Evolutionary conservation across 1,140 invertebrate species (phyloP).

Genomic region (Zelostemma sp.): DNA sequence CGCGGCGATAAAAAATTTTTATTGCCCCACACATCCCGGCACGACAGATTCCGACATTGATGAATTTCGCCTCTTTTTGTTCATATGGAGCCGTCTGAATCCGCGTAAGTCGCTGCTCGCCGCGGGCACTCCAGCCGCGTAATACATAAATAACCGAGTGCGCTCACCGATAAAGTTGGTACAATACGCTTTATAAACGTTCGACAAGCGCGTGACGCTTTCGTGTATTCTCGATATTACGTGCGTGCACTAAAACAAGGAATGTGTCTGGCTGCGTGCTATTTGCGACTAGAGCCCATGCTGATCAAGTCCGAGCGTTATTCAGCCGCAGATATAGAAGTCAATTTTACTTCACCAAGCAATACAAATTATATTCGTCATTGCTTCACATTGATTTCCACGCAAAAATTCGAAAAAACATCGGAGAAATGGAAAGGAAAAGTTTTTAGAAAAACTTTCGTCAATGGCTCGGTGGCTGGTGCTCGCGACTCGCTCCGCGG

Average conservation of each 20-base stretch:
- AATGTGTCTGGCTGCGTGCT: conserved; percentile 12
- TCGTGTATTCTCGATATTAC: conserved; percentile 3
- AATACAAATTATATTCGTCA: too few relatives aligned
- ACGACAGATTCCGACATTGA: not conserved
- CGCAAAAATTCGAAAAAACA: too few relatives aligned
- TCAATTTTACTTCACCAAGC: too few relatives aligned
- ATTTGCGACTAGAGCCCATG: conserved; percentile 15
- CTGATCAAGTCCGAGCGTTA: conserved; percentile 8
- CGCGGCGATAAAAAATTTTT: not conserved
- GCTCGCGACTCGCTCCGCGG: too few relatives aligned
- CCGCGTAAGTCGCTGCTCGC: not conserved
- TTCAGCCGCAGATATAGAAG: too few relatives aligned
- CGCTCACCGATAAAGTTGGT: conserved; percentile 10
- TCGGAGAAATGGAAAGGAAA: too few relatives aligned
- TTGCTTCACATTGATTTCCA: too few relatives aligned
- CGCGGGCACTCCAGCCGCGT: conserved; percentile 21
- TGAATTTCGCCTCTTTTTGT: not conserved
- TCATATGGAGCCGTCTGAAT: not conserved
- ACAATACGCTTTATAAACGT: conserved; percentile 6
- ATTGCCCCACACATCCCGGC: not conserved
- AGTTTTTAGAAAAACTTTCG: too few relatives aligned
- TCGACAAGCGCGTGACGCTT: conserved; percentile 1
- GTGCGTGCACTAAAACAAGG: conserved; percentile 6
- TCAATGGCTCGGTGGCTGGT: too few relatives aligned
- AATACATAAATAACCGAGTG: conserved; percentile 45